Evolutionary conservation across 2,797 vertebrate genomes (phyloP).

Genomic region (Acipenser ruthenus): DNA sequence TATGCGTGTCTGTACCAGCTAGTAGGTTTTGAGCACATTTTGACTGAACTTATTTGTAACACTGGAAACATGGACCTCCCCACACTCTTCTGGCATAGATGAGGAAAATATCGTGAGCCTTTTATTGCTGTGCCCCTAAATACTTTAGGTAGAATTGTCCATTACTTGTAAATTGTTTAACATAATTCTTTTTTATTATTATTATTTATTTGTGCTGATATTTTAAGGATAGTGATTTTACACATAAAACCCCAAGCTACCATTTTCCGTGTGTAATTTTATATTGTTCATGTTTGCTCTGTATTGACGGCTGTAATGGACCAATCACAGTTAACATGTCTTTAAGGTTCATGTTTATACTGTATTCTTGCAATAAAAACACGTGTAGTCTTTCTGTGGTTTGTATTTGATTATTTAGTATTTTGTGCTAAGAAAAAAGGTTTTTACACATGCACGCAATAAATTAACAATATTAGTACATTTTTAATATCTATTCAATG

Average conservation of each 20-base stretch:
- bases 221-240: conserved; percentile 3
- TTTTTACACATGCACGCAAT: no score
- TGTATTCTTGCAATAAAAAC: conserved; percentile 71
- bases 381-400: conserved; percentile 42
- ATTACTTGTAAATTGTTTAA: conserved; percentile 16
- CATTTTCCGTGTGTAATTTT: conserved; percentile 9
- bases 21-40: no score
- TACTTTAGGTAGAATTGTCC: not conserved
- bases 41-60: no score
- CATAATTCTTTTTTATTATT: conserved; percentile 27
- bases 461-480: not conserved
- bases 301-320: conserved; percentile 33
- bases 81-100: no score
- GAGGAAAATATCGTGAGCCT: no score
- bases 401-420: conserved; percentile 19
- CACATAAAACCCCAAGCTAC: not conserved
- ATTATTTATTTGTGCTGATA: not conserved
- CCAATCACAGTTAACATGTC: conserved; percentile 46
- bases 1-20: no score
- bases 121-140: no score
- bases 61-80: no score
- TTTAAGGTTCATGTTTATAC: conserved; percentile 43
- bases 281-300: conserved; percentile 13
- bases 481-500: not conserved
- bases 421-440: not conserved